Evolutionary conservation across 2,888 invertebrate species (phyloP), one percentile per base, ranked within the genome.

Genomic region (Caradrina clavipalpis): DNA sequence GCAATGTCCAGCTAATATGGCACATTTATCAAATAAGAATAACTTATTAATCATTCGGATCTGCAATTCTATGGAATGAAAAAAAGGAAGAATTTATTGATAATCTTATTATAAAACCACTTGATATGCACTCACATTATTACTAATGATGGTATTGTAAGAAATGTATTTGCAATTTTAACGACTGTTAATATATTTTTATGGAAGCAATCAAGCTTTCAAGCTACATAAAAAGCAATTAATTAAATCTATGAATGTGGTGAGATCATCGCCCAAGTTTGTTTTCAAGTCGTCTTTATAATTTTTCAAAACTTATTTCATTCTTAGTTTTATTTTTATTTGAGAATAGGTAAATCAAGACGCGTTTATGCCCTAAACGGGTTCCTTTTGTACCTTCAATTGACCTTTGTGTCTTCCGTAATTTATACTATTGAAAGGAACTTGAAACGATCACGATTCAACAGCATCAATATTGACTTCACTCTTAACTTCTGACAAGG

Each of bases 1-100:
- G 75, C 69, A 71, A 73, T 81, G 78, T 75, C 57, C 50, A 66
- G 69, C 75, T 82, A 82, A 76, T 76, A 76, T 65, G 56, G 66
- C 19, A 55, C 60, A 81, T 82, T 78, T 76, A 78, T 82, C 68
- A 78, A 56, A 51, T 63, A 68, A n/a, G 71, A 55, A 69, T 82
- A 62, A 69, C 50, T 3, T 57, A 68, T 79, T 68, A 56, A 80
- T 79, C 80, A 77, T 66, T 57, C 10, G 21, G 45, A 51, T 63
- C 31, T 65, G 21, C 17, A 51, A 56, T 66, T 47, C 21, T 54
- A 57, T 63, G 2, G 21, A 42, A n/a, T n/a, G 22, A 11, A 70
- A 55, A 66, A 75, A 75, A 49, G 39, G 0, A 60, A 70, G 42
- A 66, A 60, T 51, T n/a, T 13, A 47, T 49, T 75, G 50, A 51